phyloP scores from a whole-genome alignment of 2,888 invertebrate species.

The Drosophila acutilabella region DNA sequence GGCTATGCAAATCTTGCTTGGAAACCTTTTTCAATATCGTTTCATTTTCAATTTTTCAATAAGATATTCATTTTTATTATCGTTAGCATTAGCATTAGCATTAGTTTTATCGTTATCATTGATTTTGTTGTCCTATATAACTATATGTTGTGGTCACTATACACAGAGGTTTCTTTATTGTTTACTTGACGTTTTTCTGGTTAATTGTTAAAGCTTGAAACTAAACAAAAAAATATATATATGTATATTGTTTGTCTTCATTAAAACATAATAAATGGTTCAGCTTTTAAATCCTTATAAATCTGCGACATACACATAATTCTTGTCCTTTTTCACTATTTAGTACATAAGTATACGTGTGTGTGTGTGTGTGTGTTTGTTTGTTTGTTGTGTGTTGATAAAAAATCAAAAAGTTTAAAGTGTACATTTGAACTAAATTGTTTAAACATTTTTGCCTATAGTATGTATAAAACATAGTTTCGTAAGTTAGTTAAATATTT shows the following conservation, averaged over 20 bases:
- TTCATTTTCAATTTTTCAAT: slow-evolving; percentile 17
- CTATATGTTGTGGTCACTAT: slow-evolving; percentile 36
- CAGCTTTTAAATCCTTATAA: slow-evolving; percentile 5
- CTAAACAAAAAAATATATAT: slow-evolving; percentile 18
- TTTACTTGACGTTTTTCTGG: not conserved
- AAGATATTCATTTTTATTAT: slow-evolving; percentile 23
- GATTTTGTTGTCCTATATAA: slow-evolving; percentile 34
- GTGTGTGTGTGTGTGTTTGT: slow-evolving; percentile 12
- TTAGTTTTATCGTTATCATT: slow-evolving; percentile 25
- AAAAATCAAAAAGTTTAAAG: slow-evolving; percentile 50
- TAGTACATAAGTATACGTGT: slow-evolving; percentile 31
- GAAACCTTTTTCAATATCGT: slow-evolving; percentile 58
- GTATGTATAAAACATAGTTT: slow-evolving; percentile 67
- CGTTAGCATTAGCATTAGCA: slow-evolving; percentile 27
- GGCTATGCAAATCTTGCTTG: slow-evolving; percentile 49
- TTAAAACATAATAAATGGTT: slow-evolving; percentile 15
- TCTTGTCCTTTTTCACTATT: slow-evolving; percentile 17
- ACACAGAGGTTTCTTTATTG: slow-evolving; percentile 39
- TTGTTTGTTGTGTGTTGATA: slow-evolving; percentile 24
- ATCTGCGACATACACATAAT: slow-evolving; percentile 11
- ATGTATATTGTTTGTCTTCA: not conserved
- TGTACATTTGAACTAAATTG: slow-evolving; percentile 81
- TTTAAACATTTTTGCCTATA: slow-evolving; percentile 74
- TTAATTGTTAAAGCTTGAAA: slow-evolving; percentile 33
- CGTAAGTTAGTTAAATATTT: slow-evolving; percentile 70